Percentiles rank a stretch among this genome's conserved stretches.
Conservation (phyloP, 2,888 invertebrate species). For the Elmis aenea region DNA sequence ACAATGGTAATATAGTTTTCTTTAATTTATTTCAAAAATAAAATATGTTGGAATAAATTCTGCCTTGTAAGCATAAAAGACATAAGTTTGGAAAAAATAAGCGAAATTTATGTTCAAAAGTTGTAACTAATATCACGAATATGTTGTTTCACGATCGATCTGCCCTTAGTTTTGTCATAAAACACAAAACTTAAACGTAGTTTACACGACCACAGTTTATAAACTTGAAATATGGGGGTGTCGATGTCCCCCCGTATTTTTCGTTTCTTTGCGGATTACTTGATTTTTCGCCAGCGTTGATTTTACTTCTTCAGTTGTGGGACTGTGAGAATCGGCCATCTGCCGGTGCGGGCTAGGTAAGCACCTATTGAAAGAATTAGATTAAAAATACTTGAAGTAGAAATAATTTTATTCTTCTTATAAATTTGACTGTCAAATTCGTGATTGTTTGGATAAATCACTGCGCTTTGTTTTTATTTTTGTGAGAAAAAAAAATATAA, state of each 20-base stretch:
- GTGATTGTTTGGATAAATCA: background rate
- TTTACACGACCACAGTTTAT: too few species aligned
- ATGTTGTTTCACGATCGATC: too few species aligned
- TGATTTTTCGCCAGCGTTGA: conserved; percentile 1
- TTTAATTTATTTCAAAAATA: conserved; percentile 38
- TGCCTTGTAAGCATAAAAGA: conserved; percentile 13
- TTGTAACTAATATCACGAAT: too few species aligned
- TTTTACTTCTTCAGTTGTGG: conserved; percentile 13
- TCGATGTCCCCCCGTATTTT: background rate
- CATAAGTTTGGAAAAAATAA: conserved; percentile 9
- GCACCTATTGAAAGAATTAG: conserved; percentile 28
- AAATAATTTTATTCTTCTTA: conserved; percentile 24
- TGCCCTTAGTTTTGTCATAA: too few species aligned
- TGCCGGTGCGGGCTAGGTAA: conserved; percentile 18
- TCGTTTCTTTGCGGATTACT: background rate
- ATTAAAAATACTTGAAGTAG: conserved; percentile 32
- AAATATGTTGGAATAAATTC: conserved; percentile 31
- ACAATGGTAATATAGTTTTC: conserved; percentile 37
- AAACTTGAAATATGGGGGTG: too few species aligned
- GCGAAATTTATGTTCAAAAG: conserved; percentile 14
- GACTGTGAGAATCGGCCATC: conserved; percentile 20
- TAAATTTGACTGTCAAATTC: conserved; percentile 24
- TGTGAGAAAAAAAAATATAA: too few species aligned
- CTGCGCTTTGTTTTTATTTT: too few species aligned
- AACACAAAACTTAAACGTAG: too few species aligned